Evolutionary conservation across 1,140 invertebrate species (phyloP).

Genomic region (Macrocentrus cingulum): DNA sequence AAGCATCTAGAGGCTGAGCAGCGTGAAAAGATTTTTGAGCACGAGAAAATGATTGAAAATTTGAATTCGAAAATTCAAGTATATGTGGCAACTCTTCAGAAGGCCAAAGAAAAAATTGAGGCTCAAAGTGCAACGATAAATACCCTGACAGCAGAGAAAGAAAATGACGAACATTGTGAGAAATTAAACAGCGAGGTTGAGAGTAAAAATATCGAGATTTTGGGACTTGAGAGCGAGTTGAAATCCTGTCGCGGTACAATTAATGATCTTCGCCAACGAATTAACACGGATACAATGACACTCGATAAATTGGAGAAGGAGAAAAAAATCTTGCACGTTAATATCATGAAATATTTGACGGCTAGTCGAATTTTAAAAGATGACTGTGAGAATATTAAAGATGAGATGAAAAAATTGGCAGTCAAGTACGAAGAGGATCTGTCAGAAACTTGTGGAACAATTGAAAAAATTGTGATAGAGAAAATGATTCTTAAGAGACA

Average conservation of each 20-base stretch:
- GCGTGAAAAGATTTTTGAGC: constrained; percentile 16
- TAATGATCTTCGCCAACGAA: constrained; percentile 34
- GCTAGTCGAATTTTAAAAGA: constrained; percentile 28
- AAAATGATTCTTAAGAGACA: constrained; percentile 7
- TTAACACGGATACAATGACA: constrained; percentile 22
- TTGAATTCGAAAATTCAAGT: constrained; percentile 36
- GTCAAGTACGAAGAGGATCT: background rate
- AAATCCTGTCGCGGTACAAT: constrained; percentile 34
- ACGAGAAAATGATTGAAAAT: constrained; percentile 35
- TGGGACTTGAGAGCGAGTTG: constrained; percentile 33
- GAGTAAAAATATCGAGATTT: constrained; percentile 35
- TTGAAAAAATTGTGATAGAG: constrained; percentile 10
- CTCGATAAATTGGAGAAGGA: constrained; percentile 34
- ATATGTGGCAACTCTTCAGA: constrained; percentile 30
- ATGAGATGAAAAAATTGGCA: constrained; percentile 2
- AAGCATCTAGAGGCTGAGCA: background rate
- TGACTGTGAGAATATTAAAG: constrained; percentile 32
- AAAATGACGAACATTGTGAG: constrained; percentile 14
- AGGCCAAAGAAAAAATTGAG: constrained; percentile 33
- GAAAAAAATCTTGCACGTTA: constrained; percentile 35
- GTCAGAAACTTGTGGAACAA: constrained; percentile 3
- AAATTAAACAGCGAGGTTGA: constrained; percentile 33
- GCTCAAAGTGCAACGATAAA: constrained; percentile 30
- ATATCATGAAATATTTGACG: constrained; percentile 35
- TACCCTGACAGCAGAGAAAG: constrained; percentile 21